Conservation (phyloP, 2,113 vertebrate genomes). For the Pristiophorus japonicus region DNA sequence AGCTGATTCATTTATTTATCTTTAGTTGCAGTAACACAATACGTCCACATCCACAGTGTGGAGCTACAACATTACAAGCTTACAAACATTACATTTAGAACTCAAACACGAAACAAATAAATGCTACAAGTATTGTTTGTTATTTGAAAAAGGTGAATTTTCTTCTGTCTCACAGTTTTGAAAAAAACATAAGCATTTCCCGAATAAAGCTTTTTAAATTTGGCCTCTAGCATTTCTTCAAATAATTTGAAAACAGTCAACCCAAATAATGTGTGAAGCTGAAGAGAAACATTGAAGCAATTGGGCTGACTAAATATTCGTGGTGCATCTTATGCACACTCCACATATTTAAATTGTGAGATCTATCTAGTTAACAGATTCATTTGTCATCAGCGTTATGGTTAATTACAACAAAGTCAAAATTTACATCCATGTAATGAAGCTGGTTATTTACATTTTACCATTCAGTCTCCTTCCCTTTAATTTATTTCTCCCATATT, state of each 20-base stretch:
- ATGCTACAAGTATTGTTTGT: neutral
- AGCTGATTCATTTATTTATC: no score
- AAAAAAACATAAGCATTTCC: neutral
- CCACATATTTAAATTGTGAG: no score
- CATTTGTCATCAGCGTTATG: neutral
- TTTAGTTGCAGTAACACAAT: no score
- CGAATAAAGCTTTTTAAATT: neutral
- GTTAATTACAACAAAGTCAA: neutral
- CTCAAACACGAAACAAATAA: neutral
- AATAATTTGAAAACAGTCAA: neutral
- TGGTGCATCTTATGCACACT: neutral
- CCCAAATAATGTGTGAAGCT: neutral
- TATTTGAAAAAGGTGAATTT: neutral
- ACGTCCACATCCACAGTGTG: no score
- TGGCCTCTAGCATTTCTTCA: neutral
- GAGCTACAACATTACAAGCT: no score
- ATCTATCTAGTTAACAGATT: neutral
- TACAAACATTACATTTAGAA: no score
- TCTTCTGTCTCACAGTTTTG: neutral
- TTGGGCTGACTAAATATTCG: neutral
- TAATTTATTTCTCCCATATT: neutral
- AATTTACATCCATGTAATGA: neutral
- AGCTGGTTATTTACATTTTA: neutral
- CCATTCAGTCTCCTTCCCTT: neutral
- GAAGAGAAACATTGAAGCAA: neutral